Evolutionary conservation across 1,140 invertebrate species (phyloP), one percentile per base, ranked within the genome.

Genomic region (Meloidogyne floridensis): DNA sequence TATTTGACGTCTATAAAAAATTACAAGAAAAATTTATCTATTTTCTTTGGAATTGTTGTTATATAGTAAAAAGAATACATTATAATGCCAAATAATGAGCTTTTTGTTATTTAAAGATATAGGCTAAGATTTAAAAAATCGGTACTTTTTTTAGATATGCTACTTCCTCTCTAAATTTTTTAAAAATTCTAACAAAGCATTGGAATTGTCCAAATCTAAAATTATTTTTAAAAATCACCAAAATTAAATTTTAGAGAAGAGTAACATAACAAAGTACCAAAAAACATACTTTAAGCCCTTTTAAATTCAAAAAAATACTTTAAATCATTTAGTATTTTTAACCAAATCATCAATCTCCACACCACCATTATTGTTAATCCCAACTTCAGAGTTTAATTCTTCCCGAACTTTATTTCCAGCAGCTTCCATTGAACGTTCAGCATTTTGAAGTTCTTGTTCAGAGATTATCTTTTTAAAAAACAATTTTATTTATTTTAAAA

Each of bases 61-160:
- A 32, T 13, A 54, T 54, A 54, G 11, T 11, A 54, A 54, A 54
- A 54, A 10, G 1, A 54, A 54, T 54, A 54, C 53, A 65, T 65
- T 65, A 65, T 65, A 65, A 65, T 65, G 59, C 59, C 59, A 65
- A 65, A 65, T 65, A 65, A 54, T 54, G 53, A 54, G 53, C 53
- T 54, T 54, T 54, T 54, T 65, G 59, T 65, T 13, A 18, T n/a
- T 0, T 6, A 65, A 65, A 13, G 7, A 65, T 54, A 54, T 11
- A 54, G 59, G 59, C 59, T 65, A 65, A 65, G 6, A 59, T 59
- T 59, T 15, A 15, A 59, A 15, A 59, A 15, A 59, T 47, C 7
- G 5, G 5, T 47, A 47, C 7, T 47, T 47, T 47, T 6, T 47
- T 47, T 47, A 6, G 32, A 32, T 47, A 47, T 7, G 47, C 7